Conservation (phyloP, 2,888 invertebrate genomes). For the Dyspetes luteomarginatus region DNA sequence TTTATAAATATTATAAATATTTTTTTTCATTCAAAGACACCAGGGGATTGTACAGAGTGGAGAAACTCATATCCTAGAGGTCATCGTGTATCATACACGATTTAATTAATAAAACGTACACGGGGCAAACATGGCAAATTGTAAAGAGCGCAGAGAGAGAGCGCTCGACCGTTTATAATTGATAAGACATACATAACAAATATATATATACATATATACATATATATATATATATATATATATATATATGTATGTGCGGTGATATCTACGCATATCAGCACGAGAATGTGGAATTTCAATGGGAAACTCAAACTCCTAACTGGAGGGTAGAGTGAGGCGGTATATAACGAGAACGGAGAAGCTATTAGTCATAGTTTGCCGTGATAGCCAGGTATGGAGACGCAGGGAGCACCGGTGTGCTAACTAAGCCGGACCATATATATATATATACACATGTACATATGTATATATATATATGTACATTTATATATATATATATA, state of each 20-base stretch:
- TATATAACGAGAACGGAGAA: slow-evolving; percentile 14
- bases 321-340: too few species aligned
- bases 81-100: neutral
- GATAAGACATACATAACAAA: neutral
- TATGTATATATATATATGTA: neutral
- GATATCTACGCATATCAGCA: neutral
- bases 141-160: neutral
- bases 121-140: neutral
- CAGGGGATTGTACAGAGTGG: neutral
- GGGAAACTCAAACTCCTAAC: neutral
- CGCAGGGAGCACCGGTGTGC: slow-evolving; percentile 8
- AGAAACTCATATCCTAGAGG: neutral
- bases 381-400: slow-evolving; percentile 51
- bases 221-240: neutral
- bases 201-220: neutral
- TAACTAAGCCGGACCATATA: slow-evolving; percentile 5
- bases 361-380: slow-evolving; percentile 50
- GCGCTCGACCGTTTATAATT: neutral
- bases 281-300: slow-evolving; percentile 26
- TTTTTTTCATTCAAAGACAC: neutral
- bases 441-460: neutral
- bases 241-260: neutral
- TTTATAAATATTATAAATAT: too few species aligned
- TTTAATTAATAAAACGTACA: neutral
- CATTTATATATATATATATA: neutral